Conservation (phyloP, 2,888 invertebrate species). For the Dryadula phaetusa region DNA sequence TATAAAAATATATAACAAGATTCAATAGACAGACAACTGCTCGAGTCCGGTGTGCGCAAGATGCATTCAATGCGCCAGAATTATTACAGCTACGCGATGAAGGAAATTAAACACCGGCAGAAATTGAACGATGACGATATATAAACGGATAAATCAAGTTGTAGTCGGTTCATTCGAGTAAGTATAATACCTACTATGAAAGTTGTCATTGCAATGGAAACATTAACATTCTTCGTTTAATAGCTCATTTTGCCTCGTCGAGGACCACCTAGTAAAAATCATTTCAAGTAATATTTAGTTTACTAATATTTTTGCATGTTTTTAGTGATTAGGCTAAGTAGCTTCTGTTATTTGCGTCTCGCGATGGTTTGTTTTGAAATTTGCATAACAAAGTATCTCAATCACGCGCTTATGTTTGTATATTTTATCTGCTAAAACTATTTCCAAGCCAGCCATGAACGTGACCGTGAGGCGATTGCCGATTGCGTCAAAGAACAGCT, state of each 20-base stretch:
- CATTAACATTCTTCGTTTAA: slow-evolving; percentile 26
- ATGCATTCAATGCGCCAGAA: slow-evolving; percentile 33
- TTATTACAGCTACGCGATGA: slow-evolving; percentile 34
- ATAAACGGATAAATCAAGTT: slow-evolving; percentile 48
- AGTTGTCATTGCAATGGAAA: slow-evolving; percentile 44
- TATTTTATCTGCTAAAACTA: slow-evolving; percentile 31
- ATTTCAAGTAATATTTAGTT: slow-evolving; percentile 5
- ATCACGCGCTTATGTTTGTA: slow-evolving; percentile 14
- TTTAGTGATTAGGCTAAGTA: slow-evolving; percentile 2
- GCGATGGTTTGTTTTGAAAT: not conserved
- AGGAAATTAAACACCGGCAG: slow-evolving; percentile 39
- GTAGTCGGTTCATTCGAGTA: slow-evolving; percentile 53
- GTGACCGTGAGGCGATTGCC: slow-evolving; percentile 70
- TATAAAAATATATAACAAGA: not conserved
- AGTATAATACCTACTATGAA: slow-evolving; percentile 36
- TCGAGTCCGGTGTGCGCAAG: slow-evolving; percentile 28
- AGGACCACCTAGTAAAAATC: slow-evolving; percentile 1
- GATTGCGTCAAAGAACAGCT: slow-evolving; percentile 58
- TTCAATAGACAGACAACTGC: slow-evolving; percentile 7
- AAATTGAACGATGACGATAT: slow-evolving; percentile 29
- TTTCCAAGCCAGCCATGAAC: slow-evolving; percentile 62
- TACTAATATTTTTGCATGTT: not conserved
- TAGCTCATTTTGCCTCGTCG: not conserved
- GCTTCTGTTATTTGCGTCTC: not conserved
- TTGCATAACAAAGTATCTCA: slow-evolving; percentile 34